Percentiles rank a stretch among this genome's conserved stretches.
Conservation (phyloP, 2,888 invertebrate genomes). For the Cataglyphis altisquamis region DNA sequence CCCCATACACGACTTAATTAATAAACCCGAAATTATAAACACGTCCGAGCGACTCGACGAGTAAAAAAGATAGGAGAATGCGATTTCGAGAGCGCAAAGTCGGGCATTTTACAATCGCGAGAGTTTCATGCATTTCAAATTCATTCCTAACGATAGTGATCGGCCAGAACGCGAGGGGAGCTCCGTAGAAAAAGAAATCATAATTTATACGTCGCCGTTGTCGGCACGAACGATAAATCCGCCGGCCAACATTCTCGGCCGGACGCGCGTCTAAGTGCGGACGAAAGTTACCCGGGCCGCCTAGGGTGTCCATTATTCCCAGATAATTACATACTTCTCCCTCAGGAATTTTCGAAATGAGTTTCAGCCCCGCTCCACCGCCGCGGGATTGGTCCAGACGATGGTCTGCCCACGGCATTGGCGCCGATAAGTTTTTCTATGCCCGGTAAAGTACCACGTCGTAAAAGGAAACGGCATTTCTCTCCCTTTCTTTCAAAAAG, state of each 20-base stretch:
- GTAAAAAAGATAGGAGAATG: background rate
- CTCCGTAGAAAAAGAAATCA: conserved; percentile 53
- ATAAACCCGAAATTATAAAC: conserved; percentile 41
- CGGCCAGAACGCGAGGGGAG: conserved; percentile 9
- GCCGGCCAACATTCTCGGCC: conserved; percentile 39
- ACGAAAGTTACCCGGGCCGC: conserved; percentile 70
- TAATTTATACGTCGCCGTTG: conserved; percentile 66
- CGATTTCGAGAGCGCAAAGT: background rate
- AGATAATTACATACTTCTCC: conserved; percentile 79
- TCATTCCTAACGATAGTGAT: background rate
- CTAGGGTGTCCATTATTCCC: conserved; percentile 78
- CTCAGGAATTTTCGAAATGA: conserved; percentile 79
- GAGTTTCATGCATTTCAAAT: background rate
- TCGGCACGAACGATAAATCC: conserved; percentile 69
- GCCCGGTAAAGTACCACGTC: background rate
- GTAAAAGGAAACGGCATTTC: background rate
- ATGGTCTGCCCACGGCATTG: conserved; percentile 14
- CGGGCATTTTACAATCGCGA: background rate
- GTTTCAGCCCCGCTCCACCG: conserved; percentile 66
- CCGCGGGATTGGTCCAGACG: conserved; percentile 42
- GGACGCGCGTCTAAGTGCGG: conserved; percentile 28
- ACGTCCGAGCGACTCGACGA: conserved; percentile 9
- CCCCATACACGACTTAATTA: conserved; percentile 34
- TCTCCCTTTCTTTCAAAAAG: background rate
- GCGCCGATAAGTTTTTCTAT: conserved; percentile 52